phyloP scores from a whole-genome alignment of 2,113 vertebrate genomes.

The Leptobrachium leishanense region DNA sequence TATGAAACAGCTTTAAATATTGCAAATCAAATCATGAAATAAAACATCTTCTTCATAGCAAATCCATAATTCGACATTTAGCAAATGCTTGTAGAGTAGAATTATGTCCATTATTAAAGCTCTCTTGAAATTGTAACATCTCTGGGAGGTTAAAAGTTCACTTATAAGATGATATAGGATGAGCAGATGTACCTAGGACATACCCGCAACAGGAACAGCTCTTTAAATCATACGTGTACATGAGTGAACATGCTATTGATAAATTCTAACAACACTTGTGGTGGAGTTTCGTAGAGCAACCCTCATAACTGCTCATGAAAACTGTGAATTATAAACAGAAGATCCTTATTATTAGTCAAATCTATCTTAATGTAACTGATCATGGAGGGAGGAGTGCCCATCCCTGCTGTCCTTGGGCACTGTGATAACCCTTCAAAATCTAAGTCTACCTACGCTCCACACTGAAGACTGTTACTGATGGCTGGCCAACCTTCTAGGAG shows the following conservation, averaged over 20 bases:
- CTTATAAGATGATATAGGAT: conserved; percentile 41
- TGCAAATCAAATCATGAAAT: conserved; percentile 57
- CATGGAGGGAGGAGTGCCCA: no score
- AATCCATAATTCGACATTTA: conserved; percentile 50
- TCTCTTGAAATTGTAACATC: conserved; percentile 3
- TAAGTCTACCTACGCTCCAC: no score
- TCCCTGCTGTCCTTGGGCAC: no score
- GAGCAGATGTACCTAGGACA: conserved; percentile 2
- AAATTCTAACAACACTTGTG: no score
- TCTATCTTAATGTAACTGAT: no score
- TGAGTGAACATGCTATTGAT: background rate
- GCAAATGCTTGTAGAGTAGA: conserved; percentile 26
- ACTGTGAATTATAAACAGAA: no score
- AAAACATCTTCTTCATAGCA: conserved; percentile 50
- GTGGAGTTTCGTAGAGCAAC: no score
- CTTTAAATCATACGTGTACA: background rate
- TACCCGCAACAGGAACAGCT: background rate
- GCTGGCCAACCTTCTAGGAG: no score
- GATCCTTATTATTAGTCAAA: no score
- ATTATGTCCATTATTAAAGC: conserved; percentile 44
- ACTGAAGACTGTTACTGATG: no score
- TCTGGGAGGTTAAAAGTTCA: conserved; percentile 34
- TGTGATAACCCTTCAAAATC: no score
- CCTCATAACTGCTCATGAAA: no score
- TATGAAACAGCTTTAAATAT: conserved; percentile 58